These are phyloP conservation scores for Istiophorus platypterus DNA, from an alignment of 2,113 vertebrate genomes.

Conservation along the genomic window DNA sequence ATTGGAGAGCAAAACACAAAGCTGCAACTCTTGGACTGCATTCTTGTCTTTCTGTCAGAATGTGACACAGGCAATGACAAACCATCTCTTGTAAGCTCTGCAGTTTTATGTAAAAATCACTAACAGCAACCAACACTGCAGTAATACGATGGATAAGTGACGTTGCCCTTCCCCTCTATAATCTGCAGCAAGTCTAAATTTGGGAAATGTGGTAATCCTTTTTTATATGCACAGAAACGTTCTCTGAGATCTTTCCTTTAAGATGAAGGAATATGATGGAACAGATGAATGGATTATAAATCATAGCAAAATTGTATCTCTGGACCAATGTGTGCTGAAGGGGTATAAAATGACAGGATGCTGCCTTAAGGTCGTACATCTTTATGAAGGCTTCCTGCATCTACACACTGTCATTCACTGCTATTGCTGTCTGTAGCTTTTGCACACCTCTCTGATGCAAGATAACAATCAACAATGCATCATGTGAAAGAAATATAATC, in stretches of 20 bases:
- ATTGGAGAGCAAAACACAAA: slow-evolving; percentile 50
- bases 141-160: slow-evolving; percentile 4
- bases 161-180: neutral
- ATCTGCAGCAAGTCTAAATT: slow-evolving; percentile 25
- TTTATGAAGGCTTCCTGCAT: slow-evolving; percentile 31
- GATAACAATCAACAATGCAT: slow-evolving; percentile 21
- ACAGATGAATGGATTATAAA: slow-evolving; percentile 49
- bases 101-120: slow-evolving; percentile 32
- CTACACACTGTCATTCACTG: slow-evolving; percentile 30
- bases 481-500: slow-evolving; percentile 19
- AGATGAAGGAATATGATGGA: slow-evolving; percentile 34
- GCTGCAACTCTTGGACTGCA: slow-evolving; percentile 31
- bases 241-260: slow-evolving; percentile 5
- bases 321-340: slow-evolving; percentile 42
- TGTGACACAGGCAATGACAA: slow-evolving; percentile 43
- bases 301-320: slow-evolving; percentile 36
- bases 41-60: slow-evolving; percentile 54
- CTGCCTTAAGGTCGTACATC: slow-evolving; percentile 42
- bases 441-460: slow-evolving; percentile 10
- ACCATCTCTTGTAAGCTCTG: slow-evolving; percentile 36
- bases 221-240: slow-evolving; percentile 40
- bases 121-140: slow-evolving; percentile 14
- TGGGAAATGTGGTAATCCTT: slow-evolving; percentile 17
- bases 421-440: slow-evolving; percentile 21
- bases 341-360: slow-evolving; percentile 46